A percentile compares a stretch with the other conserved stretches of the same genome.
These are phyloP conservation scores for Ceratina calcarata DNA, from an alignment of 1,140 invertebrate species.

Conservation along the genomic window DNA sequence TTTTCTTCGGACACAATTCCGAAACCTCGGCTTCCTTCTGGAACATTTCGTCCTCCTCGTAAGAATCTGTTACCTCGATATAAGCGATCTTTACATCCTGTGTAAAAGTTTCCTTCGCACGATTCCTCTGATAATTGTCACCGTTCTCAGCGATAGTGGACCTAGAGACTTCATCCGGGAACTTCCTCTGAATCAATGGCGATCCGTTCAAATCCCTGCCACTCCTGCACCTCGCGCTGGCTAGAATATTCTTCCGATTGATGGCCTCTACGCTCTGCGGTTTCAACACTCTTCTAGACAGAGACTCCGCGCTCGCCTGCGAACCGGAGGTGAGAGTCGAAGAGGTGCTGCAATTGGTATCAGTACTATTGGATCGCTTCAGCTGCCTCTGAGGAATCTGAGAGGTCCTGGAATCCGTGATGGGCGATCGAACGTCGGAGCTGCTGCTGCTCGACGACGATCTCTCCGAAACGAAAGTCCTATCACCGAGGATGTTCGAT, in stretches of 20 bases:
- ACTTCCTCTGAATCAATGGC: conserved; percentile 85
- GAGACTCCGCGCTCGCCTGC: conserved; percentile 81
- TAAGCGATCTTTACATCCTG: conserved; percentile 75
- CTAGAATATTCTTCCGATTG: conserved; percentile 92
- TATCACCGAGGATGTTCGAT: conserved; percentile 74
- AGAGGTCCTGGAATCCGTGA: conserved; percentile 78
- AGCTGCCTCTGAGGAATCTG: conserved; percentile 81
- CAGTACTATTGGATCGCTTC: conserved; percentile 72
- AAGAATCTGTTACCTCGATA: conserved; percentile 78
- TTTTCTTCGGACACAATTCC: conserved; percentile 59
- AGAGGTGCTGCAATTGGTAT: conserved; percentile 72
- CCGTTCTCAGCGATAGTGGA: conserved; percentile 65
- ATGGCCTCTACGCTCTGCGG: conserved; percentile 89
- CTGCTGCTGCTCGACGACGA: conserved; percentile 70
- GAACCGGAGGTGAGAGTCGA: conserved; percentile 86
- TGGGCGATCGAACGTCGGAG: conserved; percentile 66
- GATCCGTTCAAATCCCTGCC: conserved; percentile 86
- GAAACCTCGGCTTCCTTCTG: conserved; percentile 40
- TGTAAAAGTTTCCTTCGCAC: conserved; percentile 30
- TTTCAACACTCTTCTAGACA: conserved; percentile 85
- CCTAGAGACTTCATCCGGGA: conserved; percentile 79
- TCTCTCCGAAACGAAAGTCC: conserved; percentile 77
- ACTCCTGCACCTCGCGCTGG: conserved; percentile 91
- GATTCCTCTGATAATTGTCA: conserved; percentile 22
- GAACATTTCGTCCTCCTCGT: conserved; percentile 51